These are phyloP conservation scores for Anoplius nigerrimus DNA, from an alignment of 2,888 invertebrate species.

Conservation along the genomic window DNA sequence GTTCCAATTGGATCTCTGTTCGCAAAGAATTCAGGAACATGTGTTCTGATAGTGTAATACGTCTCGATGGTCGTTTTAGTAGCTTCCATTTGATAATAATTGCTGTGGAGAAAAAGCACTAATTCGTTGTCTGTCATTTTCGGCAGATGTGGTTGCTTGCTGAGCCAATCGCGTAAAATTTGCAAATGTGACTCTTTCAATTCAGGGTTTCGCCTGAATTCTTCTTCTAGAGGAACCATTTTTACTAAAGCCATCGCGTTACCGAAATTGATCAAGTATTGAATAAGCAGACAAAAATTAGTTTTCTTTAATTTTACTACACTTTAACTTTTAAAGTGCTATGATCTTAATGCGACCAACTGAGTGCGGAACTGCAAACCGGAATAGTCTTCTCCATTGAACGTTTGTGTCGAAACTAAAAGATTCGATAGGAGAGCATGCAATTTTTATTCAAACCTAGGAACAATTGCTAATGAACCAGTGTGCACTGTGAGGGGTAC, in stretches of 20 bases:
- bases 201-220: constrained; percentile 79
- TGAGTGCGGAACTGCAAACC: too few species aligned
- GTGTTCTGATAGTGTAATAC: constrained; percentile 81
- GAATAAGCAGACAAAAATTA: background rate
- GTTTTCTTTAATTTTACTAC: background rate
- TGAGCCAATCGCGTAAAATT: constrained; percentile 79
- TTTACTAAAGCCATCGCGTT: constrained; percentile 21
- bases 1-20: constrained; percentile 75
- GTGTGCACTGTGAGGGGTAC: too few species aligned
- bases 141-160: constrained; percentile 82
- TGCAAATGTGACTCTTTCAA: constrained; percentile 79
- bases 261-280: background rate
- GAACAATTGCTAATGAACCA: background rate
- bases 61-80: constrained; percentile 83
- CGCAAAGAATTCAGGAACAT: constrained; percentile 75
- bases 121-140: constrained; percentile 78
- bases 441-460: constrained; percentile 6
- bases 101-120: constrained; percentile 82
- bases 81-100: constrained; percentile 81
- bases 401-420: background rate
- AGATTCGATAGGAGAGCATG: background rate
- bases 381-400: background rate
- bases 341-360: too few species aligned
- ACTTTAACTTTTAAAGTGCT: too few species aligned
- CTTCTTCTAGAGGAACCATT: constrained; percentile 73